Evolutionary conservation across 2,113 vertebrate genomes (phyloP).

Genomic region (Oenanthe melanoleuca): DNA sequence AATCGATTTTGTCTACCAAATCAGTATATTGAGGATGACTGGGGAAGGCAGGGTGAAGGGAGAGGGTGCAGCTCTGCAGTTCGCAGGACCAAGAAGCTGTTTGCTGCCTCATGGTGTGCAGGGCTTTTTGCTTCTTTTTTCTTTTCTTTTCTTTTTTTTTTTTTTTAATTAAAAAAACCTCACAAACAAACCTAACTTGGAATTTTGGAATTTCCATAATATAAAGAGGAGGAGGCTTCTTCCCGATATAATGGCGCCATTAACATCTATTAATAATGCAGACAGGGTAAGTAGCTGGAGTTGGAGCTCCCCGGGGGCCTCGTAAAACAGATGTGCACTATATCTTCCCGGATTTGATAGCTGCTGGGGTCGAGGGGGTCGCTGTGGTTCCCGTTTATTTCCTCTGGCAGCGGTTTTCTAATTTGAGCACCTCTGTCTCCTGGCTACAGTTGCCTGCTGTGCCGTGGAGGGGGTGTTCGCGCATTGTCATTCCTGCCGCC

Average conservation of each 20-base stretch:
- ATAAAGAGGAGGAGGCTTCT: conserved; percentile 74
- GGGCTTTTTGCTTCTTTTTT: background rate
- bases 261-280: conserved; percentile 90
- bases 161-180: background rate
- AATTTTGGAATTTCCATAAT: conserved; percentile 73
- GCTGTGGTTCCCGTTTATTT: conserved; percentile 77
- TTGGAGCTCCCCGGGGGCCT: conserved; percentile 70
- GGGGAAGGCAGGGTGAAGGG: background rate
- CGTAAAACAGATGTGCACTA: conserved; percentile 78
- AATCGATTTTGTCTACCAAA: conserved; percentile 75
- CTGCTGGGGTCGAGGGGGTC: conserved; percentile 72
- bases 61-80: conserved; percentile 2
- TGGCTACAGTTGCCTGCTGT: conserved; percentile 52
- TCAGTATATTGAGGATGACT: conserved; percentile 56
- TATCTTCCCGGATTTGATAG: conserved; percentile 78
- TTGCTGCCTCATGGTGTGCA: background rate
- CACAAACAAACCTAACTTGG: conserved; percentile 3
- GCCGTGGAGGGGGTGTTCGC: conserved; percentile 27
- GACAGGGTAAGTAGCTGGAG: conserved; percentile 80
- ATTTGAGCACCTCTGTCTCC: conserved; percentile 72
- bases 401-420: conserved; percentile 63
- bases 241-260: conserved; percentile 81
- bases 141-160: background rate
- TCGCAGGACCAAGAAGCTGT: conserved; percentile 40
- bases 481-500: conserved; percentile 45